Conservation (phyloP, 2,888 invertebrate genomes). For the Myathropa florea region DNA sequence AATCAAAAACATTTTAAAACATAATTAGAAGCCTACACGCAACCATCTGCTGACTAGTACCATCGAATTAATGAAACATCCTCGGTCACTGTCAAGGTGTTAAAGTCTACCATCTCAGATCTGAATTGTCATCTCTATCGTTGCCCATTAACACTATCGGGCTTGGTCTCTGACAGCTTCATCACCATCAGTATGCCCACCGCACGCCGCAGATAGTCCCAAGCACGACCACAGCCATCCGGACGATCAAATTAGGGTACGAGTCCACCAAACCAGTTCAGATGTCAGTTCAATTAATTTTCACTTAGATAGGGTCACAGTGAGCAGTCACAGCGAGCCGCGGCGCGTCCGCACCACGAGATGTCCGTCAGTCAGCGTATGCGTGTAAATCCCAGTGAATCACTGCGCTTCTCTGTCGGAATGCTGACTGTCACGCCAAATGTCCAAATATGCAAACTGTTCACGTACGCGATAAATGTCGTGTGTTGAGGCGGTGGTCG, state of each 20-base stretch:
- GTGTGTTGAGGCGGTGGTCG: neutral
- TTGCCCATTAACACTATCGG: neutral
- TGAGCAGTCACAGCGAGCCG: neutral
- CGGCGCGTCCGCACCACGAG: neutral
- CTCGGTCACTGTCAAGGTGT: neutral
- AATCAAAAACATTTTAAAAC: neutral
- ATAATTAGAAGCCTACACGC: neutral
- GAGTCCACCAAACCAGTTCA: slow-evolving; percentile 5
- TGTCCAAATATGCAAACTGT: slow-evolving; percentile 40
- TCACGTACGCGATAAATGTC: slow-evolving; percentile 39
- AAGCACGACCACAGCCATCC: neutral
- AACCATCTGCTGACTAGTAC: neutral
- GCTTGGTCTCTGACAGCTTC: neutral
- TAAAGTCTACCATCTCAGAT: neutral
- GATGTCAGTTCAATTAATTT: slow-evolving; percentile 10
- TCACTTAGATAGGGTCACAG: neutral
- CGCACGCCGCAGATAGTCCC: neutral
- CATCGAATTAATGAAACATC: neutral
- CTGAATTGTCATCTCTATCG: neutral
- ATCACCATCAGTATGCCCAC: neutral
- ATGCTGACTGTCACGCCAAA: slow-evolving; percentile 24
- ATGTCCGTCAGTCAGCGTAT: neutral
- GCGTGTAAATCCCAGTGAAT: slow-evolving; percentile 15
- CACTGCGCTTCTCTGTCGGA: slow-evolving; percentile 19
- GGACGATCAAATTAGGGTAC: slow-evolving; percentile 1